These are phyloP conservation scores for Oxystoma pomonae DNA, from an alignment of 2,888 invertebrate species.

Conservation along the genomic window DNA sequence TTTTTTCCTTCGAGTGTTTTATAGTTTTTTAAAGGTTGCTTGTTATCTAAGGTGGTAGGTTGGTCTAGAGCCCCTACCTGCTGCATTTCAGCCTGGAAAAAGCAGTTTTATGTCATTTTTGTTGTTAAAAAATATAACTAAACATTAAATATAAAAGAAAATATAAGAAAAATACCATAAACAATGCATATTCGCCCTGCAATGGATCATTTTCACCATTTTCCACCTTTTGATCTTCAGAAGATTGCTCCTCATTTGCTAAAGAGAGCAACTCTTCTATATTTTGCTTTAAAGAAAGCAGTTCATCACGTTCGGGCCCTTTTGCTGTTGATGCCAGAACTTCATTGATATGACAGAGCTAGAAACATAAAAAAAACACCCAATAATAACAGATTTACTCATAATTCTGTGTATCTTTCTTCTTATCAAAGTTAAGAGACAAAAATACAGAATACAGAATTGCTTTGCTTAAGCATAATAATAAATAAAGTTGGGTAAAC, in stretches of 20 bases:
- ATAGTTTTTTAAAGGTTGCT: slow-evolving; percentile 55
- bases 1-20: slow-evolving; percentile 74
- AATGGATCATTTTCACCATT: slow-evolving; percentile 13
- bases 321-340: slow-evolving; percentile 21
- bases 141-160: neutral
- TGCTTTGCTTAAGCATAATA: too few relatives aligned
- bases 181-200: slow-evolving; percentile 61
- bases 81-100: slow-evolving; percentile 38
- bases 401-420: too few relatives aligned
- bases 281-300: slow-evolving; percentile 28
- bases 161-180: slow-evolving; percentile 55
- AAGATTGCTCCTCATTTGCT: slow-evolving; percentile 21
- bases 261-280: slow-evolving; percentile 33
- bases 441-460: too few relatives aligned
- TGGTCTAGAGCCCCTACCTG: slow-evolving; percentile 36
- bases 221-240: neutral
- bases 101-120: neutral
- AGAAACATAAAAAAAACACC: too few relatives aligned
- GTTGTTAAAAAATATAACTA: too few relatives aligned
- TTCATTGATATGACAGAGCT: slow-evolving; percentile 31
- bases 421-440: too few relatives aligned
- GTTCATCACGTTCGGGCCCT: slow-evolving; percentile 28
- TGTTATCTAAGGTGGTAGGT: slow-evolving; percentile 4
- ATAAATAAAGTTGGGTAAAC: too few relatives aligned
- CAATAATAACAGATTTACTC: too few relatives aligned